Evolutionary conservation across 2,113 vertebrate species (phyloP), one percentile per base, ranked within the genome.

Genomic region (Chrysemys picta): DNA sequence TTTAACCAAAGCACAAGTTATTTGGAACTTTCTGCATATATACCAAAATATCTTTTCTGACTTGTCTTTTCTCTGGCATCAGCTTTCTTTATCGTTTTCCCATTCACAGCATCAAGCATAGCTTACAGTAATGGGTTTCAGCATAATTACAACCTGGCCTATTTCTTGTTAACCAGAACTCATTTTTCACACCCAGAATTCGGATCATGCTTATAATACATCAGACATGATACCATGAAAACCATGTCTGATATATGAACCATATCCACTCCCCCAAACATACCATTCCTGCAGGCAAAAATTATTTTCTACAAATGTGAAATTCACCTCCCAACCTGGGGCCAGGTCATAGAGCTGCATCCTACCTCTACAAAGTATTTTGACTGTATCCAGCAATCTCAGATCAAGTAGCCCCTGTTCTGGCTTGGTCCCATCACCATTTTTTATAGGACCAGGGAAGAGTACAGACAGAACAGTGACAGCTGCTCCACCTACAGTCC

Each of bases 11-110:
- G 56, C 65, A 79, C 11, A 1, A 4, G 1, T 42, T 65, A 75
- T 88, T 84, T 47, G 16, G 31, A 54, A 76, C 84, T 88, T 86
- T 52, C 56, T 24, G 50, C 29, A n/a, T 10, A 8, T 16, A 13
- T 54, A 3, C 49, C 27, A n/a, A 45, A 31, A 16, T 38, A 1
- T 0, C 3, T 10, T 47, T 65, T 69, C 52, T 84, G 38, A 22
- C 87, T 47, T n/a, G 75, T 35, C 9, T 4, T 24, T 72, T 49
- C 12, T 5, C 82, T 2, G 53, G n/a, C 56, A 93, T n/a, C 6
- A 72, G 35, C 35, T 72, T 38, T 72, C 65, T 21, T 72, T 72
- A 38, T 21, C 0, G 5, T 24, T 78, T 91, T 89, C 82, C 65
- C 27, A 82, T 52, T 95, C 89, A 14, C 82, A 81, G 45, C 57